A percentile compares a stretch with the other conserved stretches of the same genome.
These are phyloP conservation scores for Geococcyx californianus DNA, from an alignment of 2,113 vertebrate genomes.

Conservation along the genomic window DNA sequence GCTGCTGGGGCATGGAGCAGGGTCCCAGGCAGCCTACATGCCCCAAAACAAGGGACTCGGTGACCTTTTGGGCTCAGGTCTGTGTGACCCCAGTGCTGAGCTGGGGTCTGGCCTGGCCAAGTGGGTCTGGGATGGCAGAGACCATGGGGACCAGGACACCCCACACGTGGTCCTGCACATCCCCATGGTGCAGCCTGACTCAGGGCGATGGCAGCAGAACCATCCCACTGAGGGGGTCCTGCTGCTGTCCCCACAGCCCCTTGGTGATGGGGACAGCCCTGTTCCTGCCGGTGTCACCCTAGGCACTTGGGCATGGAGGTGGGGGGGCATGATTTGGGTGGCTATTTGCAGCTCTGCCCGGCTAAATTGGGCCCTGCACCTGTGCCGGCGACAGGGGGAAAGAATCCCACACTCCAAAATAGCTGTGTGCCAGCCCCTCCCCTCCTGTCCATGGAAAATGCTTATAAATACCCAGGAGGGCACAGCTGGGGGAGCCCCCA, in stretches of 20 bases:
- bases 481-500: background rate
- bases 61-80: background rate
- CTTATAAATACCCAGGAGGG: constrained; percentile 31
- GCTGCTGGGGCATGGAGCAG: background rate
- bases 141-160: background rate
- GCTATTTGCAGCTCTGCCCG: constrained; percentile 42
- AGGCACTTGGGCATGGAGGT: too few relatives aligned
- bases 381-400: background rate
- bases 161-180: too few relatives aligned
- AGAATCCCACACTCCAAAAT: constrained; percentile 76
- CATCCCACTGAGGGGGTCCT: accelerated
- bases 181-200: accelerated
- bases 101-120: background rate
- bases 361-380: constrained; percentile 73
- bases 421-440: constrained; percentile 60
- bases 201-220: background rate
- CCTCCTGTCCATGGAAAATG: constrained; percentile 75
- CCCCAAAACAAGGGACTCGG: background rate
- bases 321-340: background rate
- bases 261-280: background rate
- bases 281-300: background rate
- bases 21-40: too few relatives aligned
- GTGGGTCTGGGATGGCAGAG: too few relatives aligned
- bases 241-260: accelerated
- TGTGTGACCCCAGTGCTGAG: background rate